A percentile compares a stretch with the other conserved stretches of the same genome.
phyloP scores from a whole-genome alignment of 2,888 invertebrate species.

The Gastracanthus pulcherrimus region DNA sequence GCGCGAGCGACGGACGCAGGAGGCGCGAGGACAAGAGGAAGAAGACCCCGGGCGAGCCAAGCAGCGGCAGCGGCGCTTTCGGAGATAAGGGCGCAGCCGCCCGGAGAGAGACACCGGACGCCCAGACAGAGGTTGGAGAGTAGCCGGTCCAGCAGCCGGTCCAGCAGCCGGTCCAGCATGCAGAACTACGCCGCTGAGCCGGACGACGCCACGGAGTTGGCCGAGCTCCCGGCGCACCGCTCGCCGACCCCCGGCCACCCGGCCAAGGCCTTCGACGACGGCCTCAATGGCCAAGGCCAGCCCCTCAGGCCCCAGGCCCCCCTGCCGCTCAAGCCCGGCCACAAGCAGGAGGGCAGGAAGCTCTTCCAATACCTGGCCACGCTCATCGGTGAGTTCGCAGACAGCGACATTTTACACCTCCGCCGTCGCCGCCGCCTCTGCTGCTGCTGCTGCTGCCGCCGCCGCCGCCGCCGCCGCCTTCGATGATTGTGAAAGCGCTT shows the following conservation, averaged over 20 bases:
- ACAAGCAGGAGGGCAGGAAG: conserved; percentile 63
- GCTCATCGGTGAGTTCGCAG: conserved; percentile 68
- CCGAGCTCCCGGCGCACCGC: conserved; percentile 18
- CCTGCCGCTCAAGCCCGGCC: neutral
- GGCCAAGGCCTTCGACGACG: neutral
- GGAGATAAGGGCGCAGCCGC: neutral
- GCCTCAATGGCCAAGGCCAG: conserved; percentile 26
- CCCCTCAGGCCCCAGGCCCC: conserved; percentile 5
- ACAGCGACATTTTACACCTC: neutral
- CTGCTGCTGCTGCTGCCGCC: neutral
- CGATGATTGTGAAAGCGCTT: too few species aligned
- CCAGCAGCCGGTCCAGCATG: neutral
- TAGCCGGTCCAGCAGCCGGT: neutral
- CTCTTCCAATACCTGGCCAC: conserved; percentile 69
- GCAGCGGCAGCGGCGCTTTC: too few species aligned
- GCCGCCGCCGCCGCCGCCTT: neutral
- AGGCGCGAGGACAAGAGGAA: conserved; percentile 58
- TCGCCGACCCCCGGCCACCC: too few species aligned
- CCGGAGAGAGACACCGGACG: neutral
- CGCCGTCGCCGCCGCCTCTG: too few species aligned
- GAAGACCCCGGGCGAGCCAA: conserved; percentile 19
- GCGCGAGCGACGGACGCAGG: conserved; percentile 54
- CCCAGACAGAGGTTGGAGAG: neutral
- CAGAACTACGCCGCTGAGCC: too few species aligned
- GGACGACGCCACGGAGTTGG: conserved; percentile 36